Evolutionary conservation across 2,797 vertebrate genomes (phyloP), one percentile per base, ranked within the genome.

Genomic region (Apogon talboti): DNA sequence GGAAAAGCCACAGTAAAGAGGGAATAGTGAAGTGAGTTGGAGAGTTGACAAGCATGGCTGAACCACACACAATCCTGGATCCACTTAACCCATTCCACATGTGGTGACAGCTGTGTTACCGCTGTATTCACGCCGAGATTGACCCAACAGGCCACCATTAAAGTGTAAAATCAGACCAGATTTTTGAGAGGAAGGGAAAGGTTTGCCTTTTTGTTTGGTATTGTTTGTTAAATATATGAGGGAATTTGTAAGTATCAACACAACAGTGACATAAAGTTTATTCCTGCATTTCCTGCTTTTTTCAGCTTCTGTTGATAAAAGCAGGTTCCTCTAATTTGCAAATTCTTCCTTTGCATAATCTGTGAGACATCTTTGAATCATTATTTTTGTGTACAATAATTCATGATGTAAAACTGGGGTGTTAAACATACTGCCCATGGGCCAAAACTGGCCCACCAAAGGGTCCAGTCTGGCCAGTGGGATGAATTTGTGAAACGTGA

Each of bases 71-170:
- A 78, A 58, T 73, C 18, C 53, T 56, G 66, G 75, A 84, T 77
- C 81, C 66, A 74, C 55, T 87, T 76, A 74, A 86, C 79, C 70
- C 70, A 73, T 84, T 84, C 70, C 70, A 83, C 82, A 57, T 65
- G 76, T 74, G 72, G 76, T 63, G 75, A 62, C 82, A 81, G 81
- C 72, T 84, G 79, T 72, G 67, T 78, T 81, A 38, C 67, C 1
- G 24, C 45, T 67, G 66, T 45, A 65, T 38, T 42, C 66, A 59
- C 35, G 8, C 28, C 24, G 43, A 76, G 43, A 78, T 46, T 48
- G 79, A 82, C 78, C 71, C 60, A 60, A 19, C 69, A 77, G 67
- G 51, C 70, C 51, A 48, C 67, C 59, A 24, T 51, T n/a, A 70
- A 74, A 74, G 63, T 18, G 35, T 44, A 0, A 71, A 68, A 42